Percentiles rank a stretch among this genome's conserved stretches.
Conservation (phyloP, 2,113 vertebrate genomes). For the Pterocles burchelli region DNA sequence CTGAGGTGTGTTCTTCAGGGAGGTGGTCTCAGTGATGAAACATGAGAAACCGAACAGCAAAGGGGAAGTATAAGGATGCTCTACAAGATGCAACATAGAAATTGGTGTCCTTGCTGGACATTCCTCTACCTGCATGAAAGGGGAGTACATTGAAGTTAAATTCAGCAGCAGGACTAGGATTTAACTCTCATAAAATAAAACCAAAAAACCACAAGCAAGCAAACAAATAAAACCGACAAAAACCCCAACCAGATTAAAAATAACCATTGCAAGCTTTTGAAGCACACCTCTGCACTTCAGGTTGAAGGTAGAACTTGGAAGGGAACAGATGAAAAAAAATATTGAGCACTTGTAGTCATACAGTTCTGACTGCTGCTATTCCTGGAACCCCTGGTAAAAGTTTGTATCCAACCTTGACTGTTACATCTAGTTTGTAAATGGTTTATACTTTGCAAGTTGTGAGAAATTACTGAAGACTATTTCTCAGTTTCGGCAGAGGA, state of each 20-base stretch:
- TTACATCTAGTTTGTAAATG: not conserved
- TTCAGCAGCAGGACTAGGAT: not conserved
- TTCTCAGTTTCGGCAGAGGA: not conserved
- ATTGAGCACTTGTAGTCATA: not conserved
- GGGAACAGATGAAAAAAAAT: not conserved
- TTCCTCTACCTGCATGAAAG: not conserved
- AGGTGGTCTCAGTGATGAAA: not conserved
- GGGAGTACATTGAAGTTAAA: not conserved
- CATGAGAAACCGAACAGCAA: not conserved
- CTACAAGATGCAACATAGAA: not conserved
- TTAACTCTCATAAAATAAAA: not conserved
- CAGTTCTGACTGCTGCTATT: not conserved
- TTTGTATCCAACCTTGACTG: not conserved
- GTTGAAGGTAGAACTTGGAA: not conserved
- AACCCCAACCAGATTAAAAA: rapidly evolving
- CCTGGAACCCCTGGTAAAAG: not conserved
- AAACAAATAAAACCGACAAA: not conserved
- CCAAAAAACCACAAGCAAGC: not conserved
- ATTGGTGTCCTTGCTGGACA: not conserved
- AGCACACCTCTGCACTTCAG: not conserved
- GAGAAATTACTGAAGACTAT: slow-evolving; percentile 12
- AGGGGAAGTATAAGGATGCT: not conserved
- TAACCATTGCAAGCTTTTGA: not conserved
- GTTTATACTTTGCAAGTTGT: not conserved
- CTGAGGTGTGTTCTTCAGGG: not conserved